phyloP scores from a whole-genome alignment of 1,140 invertebrate genomes.

The Drosophila bocqueti region DNA sequence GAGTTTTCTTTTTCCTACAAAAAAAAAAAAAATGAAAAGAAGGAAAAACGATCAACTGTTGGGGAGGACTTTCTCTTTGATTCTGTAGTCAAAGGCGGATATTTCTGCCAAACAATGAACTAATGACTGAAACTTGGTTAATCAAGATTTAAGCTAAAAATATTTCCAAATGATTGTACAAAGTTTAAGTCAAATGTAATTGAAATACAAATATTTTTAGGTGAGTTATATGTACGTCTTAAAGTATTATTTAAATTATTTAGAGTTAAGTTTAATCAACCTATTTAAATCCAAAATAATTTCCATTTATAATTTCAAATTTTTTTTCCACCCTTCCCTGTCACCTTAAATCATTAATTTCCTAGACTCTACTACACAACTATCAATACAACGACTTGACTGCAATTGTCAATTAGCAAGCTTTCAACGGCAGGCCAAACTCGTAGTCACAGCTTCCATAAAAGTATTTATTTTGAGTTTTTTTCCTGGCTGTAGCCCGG shows the following conservation, averaged over 20 bases:
- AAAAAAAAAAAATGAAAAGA: background rate
- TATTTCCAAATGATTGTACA: background rate
- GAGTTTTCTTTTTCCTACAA: slow-evolving; percentile 69
- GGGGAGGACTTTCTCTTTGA: slow-evolving; percentile 60
- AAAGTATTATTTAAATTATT: background rate
- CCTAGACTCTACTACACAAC: background rate
- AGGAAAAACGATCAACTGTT: slow-evolving; percentile 26
- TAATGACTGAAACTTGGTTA: slow-evolving; percentile 36
- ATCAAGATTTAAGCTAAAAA: slow-evolving; percentile 35
- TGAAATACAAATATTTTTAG: background rate
- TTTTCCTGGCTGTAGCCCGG: slow-evolving; percentile 14
- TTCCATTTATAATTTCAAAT: background rate
- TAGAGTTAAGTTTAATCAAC: too few species aligned
- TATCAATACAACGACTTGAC: slow-evolving; percentile 30
- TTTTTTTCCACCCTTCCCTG: background rate
- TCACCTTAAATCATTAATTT: background rate
- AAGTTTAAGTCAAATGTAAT: background rate
- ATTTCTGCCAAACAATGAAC: slow-evolving; percentile 12
- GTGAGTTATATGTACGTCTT: background rate
- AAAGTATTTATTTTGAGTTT: slow-evolving; percentile 37
- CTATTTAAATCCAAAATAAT: too few species aligned
- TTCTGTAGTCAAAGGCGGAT: slow-evolving; percentile 16
- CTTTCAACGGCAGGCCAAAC: slow-evolving; percentile 60
- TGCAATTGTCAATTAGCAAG: slow-evolving; percentile 76
- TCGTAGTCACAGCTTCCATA: slow-evolving; percentile 63